Evolutionary conservation across 2,888 invertebrate genomes (phyloP).

Genomic region (Plebejus argus): DNA sequence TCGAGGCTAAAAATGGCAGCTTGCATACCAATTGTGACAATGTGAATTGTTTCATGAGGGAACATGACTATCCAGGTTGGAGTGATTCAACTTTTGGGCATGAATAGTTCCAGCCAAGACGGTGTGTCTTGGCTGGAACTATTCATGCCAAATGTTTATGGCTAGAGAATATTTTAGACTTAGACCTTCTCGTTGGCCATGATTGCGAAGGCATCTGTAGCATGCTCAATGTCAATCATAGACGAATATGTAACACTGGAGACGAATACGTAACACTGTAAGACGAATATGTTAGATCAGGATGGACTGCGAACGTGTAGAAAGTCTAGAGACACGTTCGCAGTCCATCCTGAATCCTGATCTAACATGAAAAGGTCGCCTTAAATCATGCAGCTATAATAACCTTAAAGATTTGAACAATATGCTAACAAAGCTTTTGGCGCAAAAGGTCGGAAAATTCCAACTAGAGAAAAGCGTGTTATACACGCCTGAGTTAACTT

Average conservation of each 20-base stretch:
- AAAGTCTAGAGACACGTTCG: too few relatives aligned
- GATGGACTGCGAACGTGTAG: too few relatives aligned
- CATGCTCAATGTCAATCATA: not conserved
- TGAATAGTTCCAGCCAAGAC: too few relatives aligned
- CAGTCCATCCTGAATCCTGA: too few relatives aligned
- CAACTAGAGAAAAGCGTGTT: not conserved
- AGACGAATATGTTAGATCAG: too few relatives aligned
- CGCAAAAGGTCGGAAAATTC: not conserved
- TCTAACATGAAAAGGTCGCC: too few relatives aligned
- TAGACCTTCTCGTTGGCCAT: not conserved
- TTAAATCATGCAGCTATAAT: not conserved
- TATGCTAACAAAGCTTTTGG: not conserved
- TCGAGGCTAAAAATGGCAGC: constrained; percentile 16
- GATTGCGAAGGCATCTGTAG: not conserved
- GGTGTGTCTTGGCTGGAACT: not conserved
- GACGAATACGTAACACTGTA: too few relatives aligned
- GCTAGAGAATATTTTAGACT: not conserved
- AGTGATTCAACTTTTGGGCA: not conserved
- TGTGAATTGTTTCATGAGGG: not conserved
- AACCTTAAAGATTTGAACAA: not conserved
- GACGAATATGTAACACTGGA: too few relatives aligned
- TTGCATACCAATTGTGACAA: not conserved
- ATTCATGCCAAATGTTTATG: not conserved
- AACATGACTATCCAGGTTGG: not conserved
- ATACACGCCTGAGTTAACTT: not conserved